phyloP scores from a whole-genome alignment of 2,888 invertebrate species.

The Drosophila monieri region DNA sequence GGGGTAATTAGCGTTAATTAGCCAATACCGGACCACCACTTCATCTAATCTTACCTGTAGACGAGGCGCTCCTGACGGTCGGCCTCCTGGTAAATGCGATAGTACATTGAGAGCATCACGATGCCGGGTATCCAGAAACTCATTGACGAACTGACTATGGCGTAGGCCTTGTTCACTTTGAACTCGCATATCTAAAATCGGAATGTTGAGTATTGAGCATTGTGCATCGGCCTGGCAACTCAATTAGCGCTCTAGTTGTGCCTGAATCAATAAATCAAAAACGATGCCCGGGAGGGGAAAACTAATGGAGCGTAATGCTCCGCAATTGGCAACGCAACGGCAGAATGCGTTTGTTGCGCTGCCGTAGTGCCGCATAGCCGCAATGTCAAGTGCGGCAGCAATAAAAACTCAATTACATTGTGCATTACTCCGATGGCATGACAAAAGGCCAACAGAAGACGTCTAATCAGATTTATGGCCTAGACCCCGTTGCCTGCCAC shows the following conservation, averaged over 20 bases:
- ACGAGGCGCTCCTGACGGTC: slow-evolving; percentile 93
- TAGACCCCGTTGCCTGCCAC: slow-evolving; percentile 24
- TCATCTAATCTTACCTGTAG: slow-evolving; percentile 87
- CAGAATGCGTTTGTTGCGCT: slow-evolving; percentile 40
- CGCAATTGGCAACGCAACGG: slow-evolving; percentile 35
- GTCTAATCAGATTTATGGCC: slow-evolving; percentile 42
- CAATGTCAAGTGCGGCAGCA: slow-evolving; percentile 50
- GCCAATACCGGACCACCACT: slow-evolving; percentile 31
- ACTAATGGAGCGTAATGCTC: slow-evolving; percentile 41
- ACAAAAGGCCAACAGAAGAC: slow-evolving; percentile 29
- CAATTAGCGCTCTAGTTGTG: slow-evolving; percentile 19
- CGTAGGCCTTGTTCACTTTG: slow-evolving; percentile 93
- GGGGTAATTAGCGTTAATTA: slow-evolving; percentile 50
- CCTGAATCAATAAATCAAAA: slow-evolving; percentile 30
- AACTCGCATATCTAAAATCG: slow-evolving; percentile 88
- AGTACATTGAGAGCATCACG: slow-evolving; percentile 97
- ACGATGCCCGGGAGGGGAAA: slow-evolving; percentile 18
- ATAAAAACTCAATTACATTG: slow-evolving; percentile 68
- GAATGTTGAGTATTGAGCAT: not conserved
- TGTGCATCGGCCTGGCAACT: slow-evolving; percentile 11
- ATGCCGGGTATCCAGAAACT: slow-evolving; percentile 97
- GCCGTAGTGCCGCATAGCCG: not conserved
- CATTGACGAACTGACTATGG: slow-evolving; percentile 94
- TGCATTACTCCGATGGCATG: slow-evolving; percentile 51
- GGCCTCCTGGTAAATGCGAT: slow-evolving; percentile 93